Conservation (phyloP, 2,113 vertebrate species). For the Sylvia atricapilla region DNA sequence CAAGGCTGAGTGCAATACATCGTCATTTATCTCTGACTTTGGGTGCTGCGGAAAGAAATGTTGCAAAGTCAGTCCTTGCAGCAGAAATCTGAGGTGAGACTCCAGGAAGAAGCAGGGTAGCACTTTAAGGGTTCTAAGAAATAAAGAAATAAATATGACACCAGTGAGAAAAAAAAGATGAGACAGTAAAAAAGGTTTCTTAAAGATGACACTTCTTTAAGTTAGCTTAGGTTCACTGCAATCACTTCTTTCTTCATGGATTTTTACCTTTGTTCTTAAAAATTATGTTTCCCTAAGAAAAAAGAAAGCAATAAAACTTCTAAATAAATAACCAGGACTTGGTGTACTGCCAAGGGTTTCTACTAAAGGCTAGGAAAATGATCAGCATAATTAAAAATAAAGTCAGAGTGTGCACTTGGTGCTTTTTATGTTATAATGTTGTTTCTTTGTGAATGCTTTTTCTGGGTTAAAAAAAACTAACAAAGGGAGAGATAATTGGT, state of each 20-base stretch:
- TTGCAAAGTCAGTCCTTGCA: neutral
- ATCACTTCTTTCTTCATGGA: neutral
- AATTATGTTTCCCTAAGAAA: conserved; percentile 26
- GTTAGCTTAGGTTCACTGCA: neutral
- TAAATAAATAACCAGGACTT: conserved; percentile 68
- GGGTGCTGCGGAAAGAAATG: neutral
- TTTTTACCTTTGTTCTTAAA: conserved; percentile 46
- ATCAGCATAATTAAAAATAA: conserved; percentile 66
- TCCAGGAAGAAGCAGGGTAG: neutral
- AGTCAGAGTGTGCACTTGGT: conserved; percentile 28
- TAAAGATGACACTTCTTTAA: neutral
- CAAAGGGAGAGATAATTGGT: conserved; percentile 30
- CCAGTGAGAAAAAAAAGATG: neutral
- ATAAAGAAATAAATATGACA: neutral
- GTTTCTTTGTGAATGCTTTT: neutral
- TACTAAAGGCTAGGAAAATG: conserved; percentile 57
- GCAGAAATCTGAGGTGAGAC: neutral
- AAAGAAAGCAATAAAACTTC: conserved; percentile 46
- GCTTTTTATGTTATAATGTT: conserved; percentile 25
- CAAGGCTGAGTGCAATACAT: neutral
- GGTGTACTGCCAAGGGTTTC: conserved; percentile 60
- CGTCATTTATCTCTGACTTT: neutral
- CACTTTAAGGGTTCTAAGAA: neutral
- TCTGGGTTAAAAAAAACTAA: conserved; percentile 23
- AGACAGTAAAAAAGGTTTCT: neutral